Evolutionary conservation across 2,113 vertebrate species (phyloP).

Genomic region (Lepidothrix coronata): DNA sequence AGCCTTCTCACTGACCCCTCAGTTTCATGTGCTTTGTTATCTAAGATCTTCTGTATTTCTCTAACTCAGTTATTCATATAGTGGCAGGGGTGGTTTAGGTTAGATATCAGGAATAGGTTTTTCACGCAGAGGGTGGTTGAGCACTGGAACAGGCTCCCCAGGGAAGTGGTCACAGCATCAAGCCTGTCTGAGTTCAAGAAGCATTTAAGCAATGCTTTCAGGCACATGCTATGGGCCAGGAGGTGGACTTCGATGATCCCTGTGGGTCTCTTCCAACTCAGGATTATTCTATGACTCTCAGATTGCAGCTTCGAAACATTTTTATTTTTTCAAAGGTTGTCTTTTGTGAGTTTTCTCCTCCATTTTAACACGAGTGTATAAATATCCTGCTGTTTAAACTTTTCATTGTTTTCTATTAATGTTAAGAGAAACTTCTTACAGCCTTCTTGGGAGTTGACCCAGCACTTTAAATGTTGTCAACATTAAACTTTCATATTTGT

Average conservation of each 20-base stretch:
- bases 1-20: not conserved
- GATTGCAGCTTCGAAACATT: not conserved
- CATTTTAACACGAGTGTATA: not conserved
- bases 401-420: not conserved
- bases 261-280: not conserved
- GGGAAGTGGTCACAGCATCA: not conserved
- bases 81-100: not conserved
- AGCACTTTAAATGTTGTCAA: not conserved
- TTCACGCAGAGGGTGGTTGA: not conserved
- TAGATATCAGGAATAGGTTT: not conserved
- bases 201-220: rapidly evolving
- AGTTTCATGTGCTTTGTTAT: not conserved
- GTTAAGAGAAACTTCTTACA: not conserved
- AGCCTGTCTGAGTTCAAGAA: not conserved
- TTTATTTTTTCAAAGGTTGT: not conserved
- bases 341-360: not conserved
- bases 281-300: not conserved
- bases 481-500: not conserved
- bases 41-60: not conserved
- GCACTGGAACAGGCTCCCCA: not conserved
- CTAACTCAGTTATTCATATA: not conserved
- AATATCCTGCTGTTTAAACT: not conserved
- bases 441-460: not conserved
- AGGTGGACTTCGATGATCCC: not conserved
- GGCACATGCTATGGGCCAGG: not conserved